Evolutionary conservation across 2,113 vertebrate species (phyloP), one percentile per base, ranked within the genome.

Genomic region (Daboia siamensis): DNA sequence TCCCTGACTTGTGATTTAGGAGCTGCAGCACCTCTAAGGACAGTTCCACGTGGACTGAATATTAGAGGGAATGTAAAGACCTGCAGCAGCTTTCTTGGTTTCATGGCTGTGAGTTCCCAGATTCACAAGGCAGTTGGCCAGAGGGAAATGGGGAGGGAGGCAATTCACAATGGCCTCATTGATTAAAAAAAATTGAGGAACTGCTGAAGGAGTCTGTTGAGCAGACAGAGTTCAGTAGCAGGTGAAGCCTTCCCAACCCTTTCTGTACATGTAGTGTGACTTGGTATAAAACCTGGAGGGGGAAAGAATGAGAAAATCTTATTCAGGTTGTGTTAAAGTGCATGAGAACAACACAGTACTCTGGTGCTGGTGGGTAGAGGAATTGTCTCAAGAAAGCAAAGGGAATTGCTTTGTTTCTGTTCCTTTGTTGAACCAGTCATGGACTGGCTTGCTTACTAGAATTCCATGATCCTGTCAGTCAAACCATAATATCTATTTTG

Each of bases 381-480:
- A 92, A 64, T 86, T 33, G 5, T 86, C 56, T 54, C 39, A 86
- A 93, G 48, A 46, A 84, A 85, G 87, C 51, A 56, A 52, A 80
- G 59, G 29, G 44, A 39, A 80, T 46, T 52, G 91, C 94, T 91
- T 23, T 95, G 95, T 94, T 94, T 95, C 95, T 96, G 95, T 96
- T 96, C 95, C 95, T 97, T 96, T 96, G 95, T 96, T 95, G 95
- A 95, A 56, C 93, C 91, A 0, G 6, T 0, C 0, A 94, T 94
- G 93, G 88, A 96, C 92, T 95, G 93, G 95, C 95, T 95, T 94
- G 94, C 95, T 94, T 93, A 91, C 94, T 93, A 95, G 95, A 96
- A 96, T 96, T 94, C 95, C 94, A 94, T 94, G 96, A 94, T 92
- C 3, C 94, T 94, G 92, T 96, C 97, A 96, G 90, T 97, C 97